A percentile compares a stretch with the other conserved stretches of the same genome.
Evolutionary conservation across 2,113 vertebrate species (phyloP).

Genomic region (Brachionichthys hirsutus): DNA sequence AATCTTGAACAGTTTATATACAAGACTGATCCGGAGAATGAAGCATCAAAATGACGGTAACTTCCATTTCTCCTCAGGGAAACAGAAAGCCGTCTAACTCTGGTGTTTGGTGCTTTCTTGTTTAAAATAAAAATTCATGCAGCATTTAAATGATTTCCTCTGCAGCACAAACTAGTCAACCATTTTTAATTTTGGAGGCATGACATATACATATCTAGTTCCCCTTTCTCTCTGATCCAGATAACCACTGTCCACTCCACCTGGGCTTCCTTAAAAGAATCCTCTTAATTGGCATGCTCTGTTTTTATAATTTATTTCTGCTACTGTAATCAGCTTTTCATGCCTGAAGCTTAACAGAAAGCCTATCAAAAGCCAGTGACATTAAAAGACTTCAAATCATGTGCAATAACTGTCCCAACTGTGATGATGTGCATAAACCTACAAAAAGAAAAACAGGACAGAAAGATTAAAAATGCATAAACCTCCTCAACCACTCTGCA

Average conservation of each 20-base stretch:
- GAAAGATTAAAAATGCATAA: slow-evolving; percentile 72
- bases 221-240: slow-evolving; percentile 5
- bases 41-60: not conserved
- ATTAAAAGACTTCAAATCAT: slow-evolving; percentile 24
- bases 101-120: too few relatives aligned
- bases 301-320: slow-evolving; percentile 17
- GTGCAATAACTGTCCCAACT: slow-evolving; percentile 18
- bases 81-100: too few relatives aligned
- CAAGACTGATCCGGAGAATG: slow-evolving; percentile 19
- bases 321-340: slow-evolving; percentile 28
- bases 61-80: too few relatives aligned
- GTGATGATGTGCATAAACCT: slow-evolving; percentile 29
- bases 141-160: too few relatives aligned
- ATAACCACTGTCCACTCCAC: slow-evolving; percentile 4
- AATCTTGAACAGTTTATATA: not conserved
- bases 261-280: too few relatives aligned
- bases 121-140: too few relatives aligned
- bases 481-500: slow-evolving; percentile 61
- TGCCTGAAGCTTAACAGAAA: slow-evolving; percentile 31
- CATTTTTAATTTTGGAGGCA: too few relatives aligned
- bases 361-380: slow-evolving; percentile 8
- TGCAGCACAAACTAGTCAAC: too few relatives aligned
- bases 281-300: slow-evolving; percentile 7
- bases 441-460: slow-evolving; percentile 20
- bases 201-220: not conserved